Evolutionary conservation across 2,113 vertebrate species (phyloP), one percentile per base, ranked within the genome.

Genomic region (Syngnathus scovelli): DNA sequence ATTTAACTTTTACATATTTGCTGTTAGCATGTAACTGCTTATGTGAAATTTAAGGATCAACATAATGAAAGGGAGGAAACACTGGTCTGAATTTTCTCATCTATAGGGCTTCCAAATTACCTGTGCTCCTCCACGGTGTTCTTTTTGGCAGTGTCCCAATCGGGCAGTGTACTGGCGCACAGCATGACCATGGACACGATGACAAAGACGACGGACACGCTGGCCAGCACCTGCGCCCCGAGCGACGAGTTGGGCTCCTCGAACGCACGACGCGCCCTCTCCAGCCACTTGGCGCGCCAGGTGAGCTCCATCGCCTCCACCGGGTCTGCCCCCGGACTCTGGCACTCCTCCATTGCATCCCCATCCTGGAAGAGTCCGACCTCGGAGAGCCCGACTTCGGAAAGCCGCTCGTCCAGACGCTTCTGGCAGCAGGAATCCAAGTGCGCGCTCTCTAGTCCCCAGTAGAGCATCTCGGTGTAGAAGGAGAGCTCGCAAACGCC

Each of bases 401-500:
- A 94, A 94, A 99, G 95, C 86, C 96, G 92, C 86, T 99, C 96
- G 83, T 99, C 96, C 77, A 99, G 92, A 69, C 97, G 93, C 55
- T 94, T 93, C 88, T 98, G 96, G 89, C 97, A 99, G 87, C 97
- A 99, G 78, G 92, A 93, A 87, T 99, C 97, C 83, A 99, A 89
- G 84, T 98, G 94, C 43, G 92, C 92, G 83, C 95, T 92, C 87
- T 98, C 97, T 87, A 99, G 87, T 3, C 97, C 97, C 97, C 97
- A 99, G 85, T 98, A 99, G 77, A 96, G 90, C 94, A 99, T 95
- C 90, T 99, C 97, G 18, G 95, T 92, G 91, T 98, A 98, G 90
- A 99, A 99, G 62, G 97, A 98, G 59, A 98, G 93, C 87, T 98
- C 97, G 79, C 97, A 98, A 92, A 98, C 96, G 76, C 94, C 94